A percentile compares a stretch with the other conserved stretches of the same genome.
Evolutionary conservation across 92 coral and sea anemone genomes (phyloP).

Genomic region (Blastomussa wellsi): DNA sequence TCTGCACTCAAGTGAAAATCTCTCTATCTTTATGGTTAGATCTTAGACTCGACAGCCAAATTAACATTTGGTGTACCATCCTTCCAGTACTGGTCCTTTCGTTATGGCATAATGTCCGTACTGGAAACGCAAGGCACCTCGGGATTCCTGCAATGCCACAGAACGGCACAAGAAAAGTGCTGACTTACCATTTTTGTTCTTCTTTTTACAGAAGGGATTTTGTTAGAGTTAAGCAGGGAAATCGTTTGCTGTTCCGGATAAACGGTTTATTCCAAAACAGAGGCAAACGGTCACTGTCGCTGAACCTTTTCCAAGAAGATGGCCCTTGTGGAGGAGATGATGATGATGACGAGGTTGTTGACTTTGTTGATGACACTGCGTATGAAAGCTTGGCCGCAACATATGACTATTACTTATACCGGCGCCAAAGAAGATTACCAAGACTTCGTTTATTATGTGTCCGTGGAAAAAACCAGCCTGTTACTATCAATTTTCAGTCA

Average conservation of each 20-base stretch:
- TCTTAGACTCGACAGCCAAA: too few species aligned
- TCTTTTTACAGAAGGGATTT: background rate
- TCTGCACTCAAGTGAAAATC: too few species aligned
- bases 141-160: too few species aligned
- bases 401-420: background rate
- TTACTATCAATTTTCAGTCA: background rate
- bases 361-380: background rate
- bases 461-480: background rate
- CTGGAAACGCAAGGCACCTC: too few species aligned
- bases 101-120: too few species aligned
- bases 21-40: too few species aligned
- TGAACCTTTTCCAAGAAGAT: background rate
- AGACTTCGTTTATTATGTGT: background rate
- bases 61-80: too few species aligned
- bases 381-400: background rate
- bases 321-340: background rate
- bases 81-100: too few species aligned
- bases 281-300: background rate
- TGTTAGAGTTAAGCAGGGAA: background rate
- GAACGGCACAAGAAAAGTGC: too few species aligned
- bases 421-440: background rate
- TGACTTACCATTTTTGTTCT: background rate
- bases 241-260: background rate
- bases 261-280: background rate
- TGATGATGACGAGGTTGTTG: conserved; percentile 2